Evolutionary conservation across 2,797 vertebrate genomes (phyloP).

Genomic region (Paedocypris micromegethes): DNA sequence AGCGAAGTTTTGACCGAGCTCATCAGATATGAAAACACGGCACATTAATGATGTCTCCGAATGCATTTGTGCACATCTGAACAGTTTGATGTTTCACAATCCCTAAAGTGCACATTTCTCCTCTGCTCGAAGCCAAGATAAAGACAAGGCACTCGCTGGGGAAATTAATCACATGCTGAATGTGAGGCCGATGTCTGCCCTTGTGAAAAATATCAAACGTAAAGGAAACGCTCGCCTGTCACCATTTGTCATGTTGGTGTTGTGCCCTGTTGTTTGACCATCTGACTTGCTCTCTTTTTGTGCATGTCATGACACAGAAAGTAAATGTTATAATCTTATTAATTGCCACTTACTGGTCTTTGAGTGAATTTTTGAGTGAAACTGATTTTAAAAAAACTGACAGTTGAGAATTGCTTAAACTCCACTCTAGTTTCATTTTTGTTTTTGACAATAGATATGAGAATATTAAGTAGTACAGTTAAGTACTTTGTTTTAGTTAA

Average conservation of each 20-base stretch:
- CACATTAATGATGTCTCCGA: constrained; percentile 68
- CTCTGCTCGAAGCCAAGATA: constrained; percentile 58
- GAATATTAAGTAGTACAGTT: too few relatives aligned
- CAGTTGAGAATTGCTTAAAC: too few relatives aligned
- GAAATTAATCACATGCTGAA: constrained; percentile 41
- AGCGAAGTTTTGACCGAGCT: constrained; percentile 72
- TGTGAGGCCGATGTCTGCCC: constrained; percentile 33
- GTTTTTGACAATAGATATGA: too few relatives aligned
- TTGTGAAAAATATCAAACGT: constrained; percentile 27
- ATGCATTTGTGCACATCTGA: constrained; percentile 70
- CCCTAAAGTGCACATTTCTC: constrained; percentile 62
- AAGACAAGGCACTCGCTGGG: constrained; percentile 58
- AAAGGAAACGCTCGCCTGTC: constrained; percentile 7
- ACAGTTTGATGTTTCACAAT: constrained; percentile 56
- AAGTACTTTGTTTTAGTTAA: too few relatives aligned
- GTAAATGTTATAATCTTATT: not conserved
- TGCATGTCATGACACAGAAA: constrained; percentile 3
- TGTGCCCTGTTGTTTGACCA: constrained; percentile 10
- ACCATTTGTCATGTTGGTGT: constrained; percentile 25
- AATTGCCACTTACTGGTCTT: too few relatives aligned
- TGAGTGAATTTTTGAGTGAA: too few relatives aligned
- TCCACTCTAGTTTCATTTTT: too few relatives aligned
- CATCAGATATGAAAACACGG: constrained; percentile 77
- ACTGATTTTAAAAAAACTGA: too few relatives aligned
- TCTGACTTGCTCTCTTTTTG: not conserved